These are phyloP conservation scores for Centropus unirufus DNA, from an alignment of 2,113 vertebrate genomes.

Conservation along the genomic window DNA sequence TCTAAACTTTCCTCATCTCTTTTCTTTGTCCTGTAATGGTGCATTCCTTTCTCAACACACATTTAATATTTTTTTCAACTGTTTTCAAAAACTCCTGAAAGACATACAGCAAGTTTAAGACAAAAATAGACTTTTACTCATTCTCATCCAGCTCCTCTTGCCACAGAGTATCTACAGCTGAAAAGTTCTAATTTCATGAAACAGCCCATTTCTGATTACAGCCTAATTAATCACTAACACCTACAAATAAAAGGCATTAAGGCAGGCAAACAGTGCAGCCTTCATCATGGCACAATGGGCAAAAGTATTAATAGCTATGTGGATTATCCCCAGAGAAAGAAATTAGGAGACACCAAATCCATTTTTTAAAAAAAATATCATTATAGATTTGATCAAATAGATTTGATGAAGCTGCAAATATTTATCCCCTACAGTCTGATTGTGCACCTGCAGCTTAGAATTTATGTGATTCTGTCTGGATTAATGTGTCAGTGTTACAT, in stretches of 20 bases:
- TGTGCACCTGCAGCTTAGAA: background rate
- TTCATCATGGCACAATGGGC: background rate
- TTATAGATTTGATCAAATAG: background rate
- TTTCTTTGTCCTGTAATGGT: background rate
- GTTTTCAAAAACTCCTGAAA: background rate
- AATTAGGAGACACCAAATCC: background rate
- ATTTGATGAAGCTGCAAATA: slow-evolving; percentile 13
- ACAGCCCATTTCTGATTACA: background rate
- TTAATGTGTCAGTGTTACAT: background rate
- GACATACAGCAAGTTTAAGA: background rate
- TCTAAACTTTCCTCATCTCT: background rate
- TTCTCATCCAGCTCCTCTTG: background rate
- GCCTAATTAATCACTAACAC: slow-evolving; percentile 1
- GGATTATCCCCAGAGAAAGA: background rate
- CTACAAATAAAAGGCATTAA: slow-evolving; percentile 4
- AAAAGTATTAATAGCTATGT: background rate
- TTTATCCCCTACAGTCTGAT: background rate
- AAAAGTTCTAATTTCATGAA: slow-evolving; percentile 18
- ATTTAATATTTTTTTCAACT: background rate
- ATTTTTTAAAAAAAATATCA: background rate
- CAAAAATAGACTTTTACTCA: background rate
- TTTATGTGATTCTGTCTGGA: background rate
- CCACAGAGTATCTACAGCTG: background rate
- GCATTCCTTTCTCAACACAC: background rate
- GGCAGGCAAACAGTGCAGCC: background rate